Evolutionary conservation across 2,113 vertebrate species (phyloP).

Genomic region (Tragulus kanchil): DNA sequence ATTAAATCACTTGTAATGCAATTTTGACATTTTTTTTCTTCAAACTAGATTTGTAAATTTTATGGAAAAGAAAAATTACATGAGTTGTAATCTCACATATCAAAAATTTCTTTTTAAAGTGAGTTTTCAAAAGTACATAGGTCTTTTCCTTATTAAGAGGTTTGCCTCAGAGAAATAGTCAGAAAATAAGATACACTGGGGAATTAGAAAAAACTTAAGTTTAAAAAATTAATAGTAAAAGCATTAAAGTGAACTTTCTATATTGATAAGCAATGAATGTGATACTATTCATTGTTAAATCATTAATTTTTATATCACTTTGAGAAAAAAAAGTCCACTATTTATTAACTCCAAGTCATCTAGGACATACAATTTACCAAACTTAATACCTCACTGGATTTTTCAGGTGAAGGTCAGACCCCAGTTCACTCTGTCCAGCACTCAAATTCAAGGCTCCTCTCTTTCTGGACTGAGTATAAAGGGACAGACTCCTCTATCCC

Average conservation of each 20-base stretch:
- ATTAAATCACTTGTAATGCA: neutral
- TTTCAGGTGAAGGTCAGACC: neutral
- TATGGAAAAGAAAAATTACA: neutral
- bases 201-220: neutral
- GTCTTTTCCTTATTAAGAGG: neutral
- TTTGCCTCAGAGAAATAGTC: neutral
- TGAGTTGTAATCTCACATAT: neutral
- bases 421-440: neutral
- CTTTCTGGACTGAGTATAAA: neutral
- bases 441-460: neutral
- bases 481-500: neutral
- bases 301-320: neutral
- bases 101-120: neutral
- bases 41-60: neutral
- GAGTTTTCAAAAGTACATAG: neutral
- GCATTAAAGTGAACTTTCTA: neutral
- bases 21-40: conserved; percentile 17
- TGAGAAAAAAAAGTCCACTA: neutral
- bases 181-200: neutral
- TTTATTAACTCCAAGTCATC: neutral
- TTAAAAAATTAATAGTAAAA: neutral
- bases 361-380: neutral
- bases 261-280: neutral
- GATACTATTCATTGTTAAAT: neutral
- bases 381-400: neutral